Percentiles rank a stretch among this genome's conserved stretches.
Conservation (phyloP, 64 coral and sea anemone genomes). For the Platygyra sinensis region DNA sequence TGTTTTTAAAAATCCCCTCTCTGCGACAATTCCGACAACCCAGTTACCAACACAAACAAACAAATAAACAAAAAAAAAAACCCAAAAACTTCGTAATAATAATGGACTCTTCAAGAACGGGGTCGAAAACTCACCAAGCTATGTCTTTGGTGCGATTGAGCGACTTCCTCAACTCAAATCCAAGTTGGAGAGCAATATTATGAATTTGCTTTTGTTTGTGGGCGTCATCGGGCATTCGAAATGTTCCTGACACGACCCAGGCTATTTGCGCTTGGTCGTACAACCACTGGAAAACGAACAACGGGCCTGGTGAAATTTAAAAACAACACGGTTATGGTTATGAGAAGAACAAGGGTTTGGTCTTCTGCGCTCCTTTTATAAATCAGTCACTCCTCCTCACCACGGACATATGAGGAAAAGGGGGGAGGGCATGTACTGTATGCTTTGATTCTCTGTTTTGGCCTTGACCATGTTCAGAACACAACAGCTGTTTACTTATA, state of each 20-base stretch:
- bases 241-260: background rate
- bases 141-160: background rate
- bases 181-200: background rate
- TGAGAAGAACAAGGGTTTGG: too few relatives aligned
- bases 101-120: background rate
- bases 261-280: constrained; percentile 53
- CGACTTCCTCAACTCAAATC: constrained; percentile 9
- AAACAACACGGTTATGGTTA: background rate
- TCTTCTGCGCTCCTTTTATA: too few relatives aligned
- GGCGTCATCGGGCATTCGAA: background rate
- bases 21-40: too few relatives aligned
- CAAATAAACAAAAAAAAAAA: background rate
- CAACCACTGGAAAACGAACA: constrained; percentile 73
- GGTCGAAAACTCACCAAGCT: background rate
- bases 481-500: too few relatives aligned
- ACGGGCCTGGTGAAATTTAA: constrained; percentile 11
- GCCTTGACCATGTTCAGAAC: too few relatives aligned
- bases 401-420: too few relatives aligned
- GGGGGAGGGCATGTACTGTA: too few relatives aligned
- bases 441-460: too few relatives aligned
- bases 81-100: too few relatives aligned
- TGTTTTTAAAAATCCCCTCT: too few relatives aligned
- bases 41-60: background rate
- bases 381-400: too few relatives aligned
- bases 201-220: background rate